A percentile compares a stretch with the other conserved stretches of the same genome.
phyloP scores from a whole-genome alignment of 1,140 invertebrate species.

The Drosophila baimaii region DNA sequence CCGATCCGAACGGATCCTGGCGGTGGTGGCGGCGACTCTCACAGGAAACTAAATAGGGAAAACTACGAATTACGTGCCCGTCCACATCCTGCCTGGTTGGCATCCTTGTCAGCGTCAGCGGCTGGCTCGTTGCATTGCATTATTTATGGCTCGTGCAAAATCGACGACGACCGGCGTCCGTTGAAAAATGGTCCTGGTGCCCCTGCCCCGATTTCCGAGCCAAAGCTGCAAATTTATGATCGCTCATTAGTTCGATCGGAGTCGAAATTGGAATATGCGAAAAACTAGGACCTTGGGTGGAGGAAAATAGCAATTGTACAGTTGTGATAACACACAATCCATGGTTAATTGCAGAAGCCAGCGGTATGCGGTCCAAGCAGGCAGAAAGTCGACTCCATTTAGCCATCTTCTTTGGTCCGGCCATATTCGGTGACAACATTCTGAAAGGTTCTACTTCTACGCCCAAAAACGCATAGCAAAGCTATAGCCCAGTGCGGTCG shows the following conservation, averaged over 20 bases:
- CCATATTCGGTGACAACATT: no score
- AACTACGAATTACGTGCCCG: constrained; percentile 54
- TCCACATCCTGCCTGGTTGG: constrained; percentile 61
- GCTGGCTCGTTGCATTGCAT: constrained; percentile 60
- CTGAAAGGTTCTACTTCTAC: no score
- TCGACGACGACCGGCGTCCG: constrained; percentile 49
- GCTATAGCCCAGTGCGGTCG: no score
- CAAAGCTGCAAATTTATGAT: constrained; percentile 76
- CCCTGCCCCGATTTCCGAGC: constrained; percentile 17
- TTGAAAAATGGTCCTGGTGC: constrained; percentile 77
- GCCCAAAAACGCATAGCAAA: no score
- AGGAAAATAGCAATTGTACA: constrained; percentile 20
- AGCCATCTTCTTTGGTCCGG: no score
- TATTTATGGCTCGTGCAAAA: constrained; percentile 81
- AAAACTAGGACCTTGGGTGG: neutral
- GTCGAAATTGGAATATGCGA: constrained; percentile 26
- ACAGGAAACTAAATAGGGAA: constrained; percentile 11
- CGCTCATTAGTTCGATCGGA: constrained; percentile 68
- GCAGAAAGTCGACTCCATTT: neutral
- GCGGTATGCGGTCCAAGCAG: neutral
- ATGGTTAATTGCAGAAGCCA: neutral
- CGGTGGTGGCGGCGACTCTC: constrained; percentile 14
- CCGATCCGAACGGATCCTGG: constrained; percentile 46
- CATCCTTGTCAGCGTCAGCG: constrained; percentile 49
- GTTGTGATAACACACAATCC: constrained; percentile 7